Base-by-base conservation (phyloP, 2,113 vertebrate species). In the Cololabis saira region DNA sequence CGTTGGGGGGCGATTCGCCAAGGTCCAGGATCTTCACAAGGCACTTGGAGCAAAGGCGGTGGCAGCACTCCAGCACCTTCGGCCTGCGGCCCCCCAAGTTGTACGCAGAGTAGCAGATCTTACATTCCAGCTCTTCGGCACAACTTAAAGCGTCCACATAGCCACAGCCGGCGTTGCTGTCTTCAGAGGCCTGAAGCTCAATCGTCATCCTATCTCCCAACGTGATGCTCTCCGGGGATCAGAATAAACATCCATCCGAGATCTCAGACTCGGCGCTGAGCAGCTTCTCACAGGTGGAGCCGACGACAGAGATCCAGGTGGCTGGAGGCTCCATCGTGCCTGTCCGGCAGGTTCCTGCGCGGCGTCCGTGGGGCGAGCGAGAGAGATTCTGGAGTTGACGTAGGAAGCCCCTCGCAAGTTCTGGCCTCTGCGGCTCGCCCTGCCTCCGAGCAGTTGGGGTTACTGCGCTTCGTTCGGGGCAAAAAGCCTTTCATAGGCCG, bases 61-160 rank as follows among this genome's bases (percentile, higher is more conserved):
- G 97, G 79, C 94, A 94, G 17, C 97, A 98, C 67, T 93, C 93
- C 12, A 98, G 94, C 65, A 97, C 92, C 72, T 97, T 98, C 0
- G 97, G 97, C 64, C 96, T 94, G 33, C 95, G 93, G 74, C 94
- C 92, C 0, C 91, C 87, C 66, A 97, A 84, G 80, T 94, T 96
- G 74, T 96, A 99, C 0, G 91, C 86, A 14, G 93, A 96, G 82
- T 98, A 98, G 64, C 97, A 99, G 84, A 99, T 99, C 86, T 98
- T 98, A 82, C 97, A 98, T 92, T 99, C 97, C 0, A 98, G 91
- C 71, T 99, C 96, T 0, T 98, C 96, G 0, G 91, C 67, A 76
- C 24, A 3, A 27, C 80, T 89, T 33, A 89, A 90, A 0, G 69
- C 65, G 62, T 96, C 94, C 13, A 80, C 6, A 9, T 49, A 5